phyloP scores from a whole-genome alignment of 2,888 invertebrate genomes.

The Heliconius hortense region DNA sequence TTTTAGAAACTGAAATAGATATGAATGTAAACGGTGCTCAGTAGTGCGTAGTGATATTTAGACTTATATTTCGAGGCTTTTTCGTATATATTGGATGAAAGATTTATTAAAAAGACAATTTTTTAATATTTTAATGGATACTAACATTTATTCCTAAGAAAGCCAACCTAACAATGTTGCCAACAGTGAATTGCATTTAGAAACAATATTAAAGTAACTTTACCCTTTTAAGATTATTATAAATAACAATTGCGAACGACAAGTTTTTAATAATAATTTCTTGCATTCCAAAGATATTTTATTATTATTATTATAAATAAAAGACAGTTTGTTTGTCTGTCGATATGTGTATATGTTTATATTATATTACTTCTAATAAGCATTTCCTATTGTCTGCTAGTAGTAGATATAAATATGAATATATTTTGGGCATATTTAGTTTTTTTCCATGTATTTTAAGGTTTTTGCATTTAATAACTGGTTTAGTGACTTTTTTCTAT shows the following conservation, averaged over 20 bases:
- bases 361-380: slow-evolving; percentile 43
- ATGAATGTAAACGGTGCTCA: slow-evolving; percentile 41
- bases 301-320: slow-evolving; percentile 41
- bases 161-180: slow-evolving; percentile 62
- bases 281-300: slow-evolving; percentile 74
- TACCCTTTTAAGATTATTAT: slow-evolving; percentile 8
- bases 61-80: slow-evolving; percentile 71
- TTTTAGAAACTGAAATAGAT: background rate
- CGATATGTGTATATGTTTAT: slow-evolving; percentile 39
- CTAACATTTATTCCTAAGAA: slow-evolving; percentile 51
- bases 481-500: slow-evolving; percentile 1
- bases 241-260: slow-evolving; percentile 19
- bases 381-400: slow-evolving; percentile 24
- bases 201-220: slow-evolving; percentile 30
- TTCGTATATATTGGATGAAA: slow-evolving; percentile 55
- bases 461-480: slow-evolving; percentile 15
- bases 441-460: background rate
- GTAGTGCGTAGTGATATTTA: slow-evolving; percentile 61
- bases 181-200: slow-evolving; percentile 53
- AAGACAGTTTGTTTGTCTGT: slow-evolving; percentile 46
- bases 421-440: slow-evolving; percentile 8
- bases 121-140: slow-evolving; percentile 45
- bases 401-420: slow-evolving; percentile 5
- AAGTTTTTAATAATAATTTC: slow-evolving; percentile 23
- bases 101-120: slow-evolving; percentile 57